These are phyloP conservation scores for Pantelozetes paolii DNA, from an alignment of 2,888 invertebrate genomes.

Conservation along the genomic window DNA sequence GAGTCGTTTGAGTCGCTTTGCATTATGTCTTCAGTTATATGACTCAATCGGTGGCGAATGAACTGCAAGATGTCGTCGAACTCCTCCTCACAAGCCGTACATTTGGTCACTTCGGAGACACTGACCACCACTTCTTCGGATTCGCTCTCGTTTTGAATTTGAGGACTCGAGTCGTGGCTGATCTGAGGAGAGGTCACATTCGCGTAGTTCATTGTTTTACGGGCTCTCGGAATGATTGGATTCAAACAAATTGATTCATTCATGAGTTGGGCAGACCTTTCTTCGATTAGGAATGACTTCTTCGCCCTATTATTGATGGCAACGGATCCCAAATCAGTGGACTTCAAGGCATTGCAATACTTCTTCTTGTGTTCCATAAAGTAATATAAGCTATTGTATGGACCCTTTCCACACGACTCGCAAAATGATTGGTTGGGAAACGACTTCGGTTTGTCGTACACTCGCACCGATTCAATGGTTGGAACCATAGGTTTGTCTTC, in stretches of 20 bases:
- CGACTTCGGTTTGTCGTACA: background rate
- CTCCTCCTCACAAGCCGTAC: conserved; percentile 25
- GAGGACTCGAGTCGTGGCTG: conserved; percentile 26
- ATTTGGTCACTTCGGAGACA: conserved; percentile 7
- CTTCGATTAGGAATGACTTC: background rate
- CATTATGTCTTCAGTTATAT: conserved; percentile 32
- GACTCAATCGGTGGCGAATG: conserved; percentile 39
- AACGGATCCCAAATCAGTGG: background rate
- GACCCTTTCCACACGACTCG: conserved; percentile 38
- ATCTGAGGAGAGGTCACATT: conserved; percentile 20
- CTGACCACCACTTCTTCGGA: conserved; percentile 1
- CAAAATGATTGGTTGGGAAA: conserved; percentile 16
- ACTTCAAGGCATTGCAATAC: conserved; percentile 2
- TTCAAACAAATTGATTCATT: conserved; percentile 18
- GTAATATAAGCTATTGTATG: conserved; percentile 38
- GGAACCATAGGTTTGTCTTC: background rate
- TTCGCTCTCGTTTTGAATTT: conserved; percentile 19
- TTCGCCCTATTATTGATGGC: background rate
- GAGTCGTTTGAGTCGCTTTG: background rate
- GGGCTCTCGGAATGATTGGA: conserved; percentile 21
- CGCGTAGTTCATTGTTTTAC: conserved; percentile 24
- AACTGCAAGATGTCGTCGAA: conserved; percentile 31
- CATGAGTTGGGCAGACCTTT: background rate
- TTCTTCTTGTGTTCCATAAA: conserved; percentile 39
- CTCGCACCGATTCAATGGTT: background rate